Evolutionary conservation across 1,140 invertebrate genomes (phyloP), one percentile per base, ranked within the genome.

Genomic region (Euborellia annulipes): DNA sequence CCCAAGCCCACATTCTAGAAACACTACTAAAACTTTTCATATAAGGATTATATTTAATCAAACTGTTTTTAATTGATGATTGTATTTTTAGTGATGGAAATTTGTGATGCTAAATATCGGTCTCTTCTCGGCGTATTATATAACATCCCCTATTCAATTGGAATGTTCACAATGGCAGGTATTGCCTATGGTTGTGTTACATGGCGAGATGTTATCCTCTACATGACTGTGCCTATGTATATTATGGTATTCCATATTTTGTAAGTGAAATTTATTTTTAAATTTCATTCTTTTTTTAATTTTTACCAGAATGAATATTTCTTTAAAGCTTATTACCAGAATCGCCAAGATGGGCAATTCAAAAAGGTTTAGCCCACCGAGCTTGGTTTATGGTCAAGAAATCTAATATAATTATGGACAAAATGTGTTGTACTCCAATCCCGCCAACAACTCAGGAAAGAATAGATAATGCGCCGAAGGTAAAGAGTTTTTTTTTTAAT

Each of bases 51-150:
- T 4, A n/a, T 17, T 36, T 36, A 0, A 36, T 18, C 2, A 43
- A 42, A 3, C 8, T 32, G n/a, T 46, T 16, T 0, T 30, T 39
- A 36, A 21, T 39, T 47, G n/a, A 53, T 36, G n/a, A n/a, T n/a
- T n/a, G n/a, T 47, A 1, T 22, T 55, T 64, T 36, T 51, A 78
- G 76, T 78, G 47, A 69, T 74, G 22, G 78, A 81, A 56, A 68
- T 72, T 48, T 67, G 77, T 9, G 68, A 68, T 40, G 62, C 70
- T 13, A 66, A 69, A 43, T 69, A 71, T 54, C 64, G 77, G 46
- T 70, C 72, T 3, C 68, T 71, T 55, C 69, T 76, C 62, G 76
- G 71, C 1, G 68, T 76, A 40, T 66, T 71, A 7, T 73, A 68
- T 51, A 67, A 69, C 37, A 59, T 64, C 22, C 68, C 70, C n/a